phyloP scores from a whole-genome alignment of 2,797 vertebrate species.

The Typhlichthys eigenmanni region DNA sequence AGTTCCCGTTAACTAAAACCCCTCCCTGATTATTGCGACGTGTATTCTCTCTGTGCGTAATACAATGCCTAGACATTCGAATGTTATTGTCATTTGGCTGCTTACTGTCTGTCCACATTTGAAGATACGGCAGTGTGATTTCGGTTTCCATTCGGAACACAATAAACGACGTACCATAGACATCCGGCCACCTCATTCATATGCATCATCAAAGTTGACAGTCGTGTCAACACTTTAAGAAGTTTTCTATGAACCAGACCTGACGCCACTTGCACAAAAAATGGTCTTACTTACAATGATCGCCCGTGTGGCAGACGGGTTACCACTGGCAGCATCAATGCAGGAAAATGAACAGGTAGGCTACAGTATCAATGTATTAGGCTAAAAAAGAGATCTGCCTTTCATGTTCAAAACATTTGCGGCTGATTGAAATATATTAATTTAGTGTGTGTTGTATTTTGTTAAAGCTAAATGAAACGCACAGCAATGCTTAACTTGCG shows the following conservation, averaged over 20 bases:
- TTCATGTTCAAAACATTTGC: not conserved
- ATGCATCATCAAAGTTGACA: constrained; percentile 5
- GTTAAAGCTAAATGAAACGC: not conserved
- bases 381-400: not conserved
- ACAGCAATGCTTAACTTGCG: too few species aligned
- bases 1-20: too few species aligned
- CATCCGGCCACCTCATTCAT: constrained; percentile 62
- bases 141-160: constrained; percentile 45
- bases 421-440: not conserved
- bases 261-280: not conserved
- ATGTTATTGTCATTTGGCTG: not conserved
- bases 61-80: too few species aligned
- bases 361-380: too few species aligned
- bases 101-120: not conserved
- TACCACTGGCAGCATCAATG: constrained; percentile 88
- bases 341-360: constrained; percentile 91
- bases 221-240: too few species aligned
- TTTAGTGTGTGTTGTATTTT: not conserved
- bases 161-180: constrained; percentile 38
- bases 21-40: too few species aligned
- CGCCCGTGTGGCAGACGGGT: constrained; percentile 86
- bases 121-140: not conserved
- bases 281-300: constrained; percentile 90
- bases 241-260: too few species aligned
- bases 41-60: too few species aligned